A percentile compares a stretch with the other conserved stretches of the same genome.
Evolutionary conservation across 2,113 vertebrate species (phyloP).

Genomic region (Amblyopsis rosae): DNA sequence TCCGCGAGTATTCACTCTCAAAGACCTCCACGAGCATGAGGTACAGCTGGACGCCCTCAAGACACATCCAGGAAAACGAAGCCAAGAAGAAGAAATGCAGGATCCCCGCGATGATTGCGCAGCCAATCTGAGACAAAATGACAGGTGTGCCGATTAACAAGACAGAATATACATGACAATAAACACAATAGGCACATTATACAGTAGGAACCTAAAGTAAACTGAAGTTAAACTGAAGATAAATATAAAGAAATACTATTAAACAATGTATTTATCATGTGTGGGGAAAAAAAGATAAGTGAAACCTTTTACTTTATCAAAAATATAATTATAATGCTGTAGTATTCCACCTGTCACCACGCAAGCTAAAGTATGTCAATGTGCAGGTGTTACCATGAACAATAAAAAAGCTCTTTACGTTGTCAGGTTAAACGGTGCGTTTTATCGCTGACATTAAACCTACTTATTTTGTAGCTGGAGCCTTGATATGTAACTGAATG

Average conservation of each 20-base stretch:
- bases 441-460: conserved; percentile 22
- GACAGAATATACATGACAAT: background rate
- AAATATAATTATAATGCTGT: conserved; percentile 29
- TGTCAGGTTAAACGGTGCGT: conserved; percentile 39
- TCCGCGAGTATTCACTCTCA: conserved; percentile 98
- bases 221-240: background rate
- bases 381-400: conserved; percentile 42
- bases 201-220: background rate
- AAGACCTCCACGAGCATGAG: conserved; percentile 99
- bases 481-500: conserved; percentile 21
- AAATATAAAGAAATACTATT: no score
- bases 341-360: conserved; percentile 57
- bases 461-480: conserved; percentile 19
- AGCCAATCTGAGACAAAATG: conserved; percentile 83
- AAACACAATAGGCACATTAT: no score
- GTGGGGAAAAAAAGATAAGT: conserved; percentile 22
- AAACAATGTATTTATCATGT: no score
- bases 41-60: conserved; percentile 98
- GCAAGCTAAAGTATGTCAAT: conserved; percentile 31
- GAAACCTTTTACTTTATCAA: conserved; percentile 5
- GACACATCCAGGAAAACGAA: conserved; percentile 98
- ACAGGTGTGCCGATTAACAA: background rate
- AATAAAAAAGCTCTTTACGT: conserved; percentile 48
- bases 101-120: conserved; percentile 94
- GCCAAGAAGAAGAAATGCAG: conserved; percentile 98